These are phyloP conservation scores for Knipowitschia caucasica DNA, from an alignment of 2,797 vertebrate genomes.

Conservation along the genomic window DNA sequence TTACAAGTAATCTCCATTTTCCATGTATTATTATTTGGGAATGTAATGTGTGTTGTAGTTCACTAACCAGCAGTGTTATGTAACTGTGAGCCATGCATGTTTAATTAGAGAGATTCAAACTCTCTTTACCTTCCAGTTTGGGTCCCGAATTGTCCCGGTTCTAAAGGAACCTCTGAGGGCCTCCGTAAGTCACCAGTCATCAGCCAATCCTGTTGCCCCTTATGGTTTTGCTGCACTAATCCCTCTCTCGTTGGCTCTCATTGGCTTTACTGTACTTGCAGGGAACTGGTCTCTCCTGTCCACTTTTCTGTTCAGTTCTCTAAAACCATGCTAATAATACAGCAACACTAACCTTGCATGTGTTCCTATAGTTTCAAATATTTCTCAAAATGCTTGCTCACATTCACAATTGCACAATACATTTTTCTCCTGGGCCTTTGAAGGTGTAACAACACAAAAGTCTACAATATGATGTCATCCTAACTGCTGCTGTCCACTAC, in stretches of 20 bases:
- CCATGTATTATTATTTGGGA: conserved; percentile 34
- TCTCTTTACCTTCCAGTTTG: conserved; percentile 95
- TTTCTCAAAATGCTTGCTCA: conserved; percentile 65
- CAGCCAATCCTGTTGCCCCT: conserved; percentile 56
- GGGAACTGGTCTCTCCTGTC: conserved; percentile 64
- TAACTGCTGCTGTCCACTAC: conserved; percentile 66
- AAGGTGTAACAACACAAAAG: conserved; percentile 28
- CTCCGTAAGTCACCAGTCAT: conserved; percentile 87
- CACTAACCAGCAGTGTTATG: conserved; percentile 70
- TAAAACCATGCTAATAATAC: conserved; percentile 48
- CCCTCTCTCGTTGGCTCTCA: conserved; percentile 70
- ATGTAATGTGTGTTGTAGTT: conserved; percentile 49
- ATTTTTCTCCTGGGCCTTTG: conserved; percentile 31
- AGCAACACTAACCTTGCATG: conserved; percentile 70
- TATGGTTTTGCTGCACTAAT: conserved; percentile 39
- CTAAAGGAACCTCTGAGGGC: conserved; percentile 84
- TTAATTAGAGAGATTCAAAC: conserved; percentile 75
- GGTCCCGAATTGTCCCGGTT: conserved; percentile 96
- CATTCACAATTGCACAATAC: conserved; percentile 32
- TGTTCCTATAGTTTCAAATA: conserved; percentile 30
- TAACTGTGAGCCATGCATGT: conserved; percentile 72
- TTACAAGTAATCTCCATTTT: conserved; percentile 33
- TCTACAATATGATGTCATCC: conserved; percentile 21
- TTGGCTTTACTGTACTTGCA: conserved; percentile 61
- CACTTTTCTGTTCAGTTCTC: conserved; percentile 57